phyloP scores from a whole-genome alignment of 2,888 invertebrate species.

The Trissolcus japonicus region DNA sequence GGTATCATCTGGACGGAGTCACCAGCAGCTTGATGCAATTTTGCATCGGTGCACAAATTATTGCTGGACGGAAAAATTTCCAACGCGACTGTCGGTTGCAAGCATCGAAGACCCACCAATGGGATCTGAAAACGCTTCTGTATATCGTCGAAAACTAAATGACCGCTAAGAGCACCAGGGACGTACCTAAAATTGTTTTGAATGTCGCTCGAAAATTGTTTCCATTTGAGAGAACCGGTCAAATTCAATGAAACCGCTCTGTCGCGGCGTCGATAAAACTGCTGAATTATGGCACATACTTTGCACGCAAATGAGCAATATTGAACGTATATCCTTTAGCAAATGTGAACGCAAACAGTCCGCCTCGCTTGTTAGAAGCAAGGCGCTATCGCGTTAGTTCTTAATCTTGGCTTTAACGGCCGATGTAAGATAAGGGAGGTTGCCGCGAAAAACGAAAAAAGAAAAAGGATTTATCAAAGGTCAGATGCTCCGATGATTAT shows the following conservation, averaged over 20 bases:
- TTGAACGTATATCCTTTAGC: conserved; percentile 55
- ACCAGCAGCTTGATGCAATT: conserved; percentile 47
- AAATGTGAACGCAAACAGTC: conserved; percentile 52
- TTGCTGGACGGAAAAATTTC: conserved; percentile 20
- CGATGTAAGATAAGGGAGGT: conserved; percentile 55
- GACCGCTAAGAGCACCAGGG: too few relatives aligned
- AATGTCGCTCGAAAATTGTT: too few relatives aligned
- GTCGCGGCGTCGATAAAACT: conserved; percentile 58
- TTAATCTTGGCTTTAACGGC: conserved; percentile 58
- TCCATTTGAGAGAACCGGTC: conserved; percentile 48
- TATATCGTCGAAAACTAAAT: too few relatives aligned
- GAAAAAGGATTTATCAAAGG: conserved; percentile 53
- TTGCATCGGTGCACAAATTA: conserved; percentile 54
- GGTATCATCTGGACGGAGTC: conserved; percentile 24
- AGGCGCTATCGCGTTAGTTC: conserved; percentile 56
- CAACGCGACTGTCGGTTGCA: too few relatives aligned
- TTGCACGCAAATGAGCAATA: conserved; percentile 61
- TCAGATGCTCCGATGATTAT: conserved; percentile 53
- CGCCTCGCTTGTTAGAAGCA: conserved; percentile 54
- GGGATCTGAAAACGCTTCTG: too few relatives aligned
- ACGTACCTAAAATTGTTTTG: too few relatives aligned
- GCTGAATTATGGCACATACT: conserved; percentile 58
- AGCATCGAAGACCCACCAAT: conserved; percentile 6
- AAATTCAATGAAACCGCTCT: conserved; percentile 60
- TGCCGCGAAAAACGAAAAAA: conserved; percentile 44